Percentiles rank a stretch among this genome's conserved stretches.
These are phyloP conservation scores for Lithophane socia DNA, from an alignment of 2,888 invertebrate genomes.

Conservation along the genomic window DNA sequence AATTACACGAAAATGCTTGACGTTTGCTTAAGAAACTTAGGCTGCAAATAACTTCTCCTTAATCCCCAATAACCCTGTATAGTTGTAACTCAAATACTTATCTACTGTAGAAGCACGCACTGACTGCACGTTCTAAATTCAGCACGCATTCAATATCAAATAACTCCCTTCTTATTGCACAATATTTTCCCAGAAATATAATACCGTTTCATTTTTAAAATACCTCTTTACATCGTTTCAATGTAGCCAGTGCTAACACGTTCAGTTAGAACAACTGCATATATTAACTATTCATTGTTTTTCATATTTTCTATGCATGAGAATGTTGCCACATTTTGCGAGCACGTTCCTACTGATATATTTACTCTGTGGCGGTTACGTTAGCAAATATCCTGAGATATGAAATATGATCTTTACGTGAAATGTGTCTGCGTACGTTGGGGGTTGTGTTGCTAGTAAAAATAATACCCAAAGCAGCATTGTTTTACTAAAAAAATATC, in stretches of 20 bases:
- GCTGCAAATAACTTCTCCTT: no score
- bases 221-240: conserved; percentile 42
- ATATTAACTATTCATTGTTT: conserved; percentile 65
- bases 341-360: conserved; percentile 61
- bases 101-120: background rate
- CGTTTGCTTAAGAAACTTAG: no score
- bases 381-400: conserved; percentile 53
- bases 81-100: background rate
- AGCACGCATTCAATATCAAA: background rate
- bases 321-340: conserved; percentile 44
- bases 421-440: conserved; percentile 47
- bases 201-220: background rate
- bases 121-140: background rate
- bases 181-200: conserved; percentile 42
- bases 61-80: no score
- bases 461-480: conserved; percentile 27
- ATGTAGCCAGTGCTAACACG: conserved; percentile 45
- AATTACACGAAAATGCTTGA: no score
- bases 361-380: conserved; percentile 49
- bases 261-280: conserved; percentile 52
- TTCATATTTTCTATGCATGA: conserved; percentile 68
- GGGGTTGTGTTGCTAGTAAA: conserved; percentile 35
- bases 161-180: background rate
- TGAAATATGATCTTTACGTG: conserved; percentile 61
- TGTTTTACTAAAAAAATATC: no score